Conservation (phyloP, 2,888 invertebrate species). For the Nipponacmea schrenckii region DNA sequence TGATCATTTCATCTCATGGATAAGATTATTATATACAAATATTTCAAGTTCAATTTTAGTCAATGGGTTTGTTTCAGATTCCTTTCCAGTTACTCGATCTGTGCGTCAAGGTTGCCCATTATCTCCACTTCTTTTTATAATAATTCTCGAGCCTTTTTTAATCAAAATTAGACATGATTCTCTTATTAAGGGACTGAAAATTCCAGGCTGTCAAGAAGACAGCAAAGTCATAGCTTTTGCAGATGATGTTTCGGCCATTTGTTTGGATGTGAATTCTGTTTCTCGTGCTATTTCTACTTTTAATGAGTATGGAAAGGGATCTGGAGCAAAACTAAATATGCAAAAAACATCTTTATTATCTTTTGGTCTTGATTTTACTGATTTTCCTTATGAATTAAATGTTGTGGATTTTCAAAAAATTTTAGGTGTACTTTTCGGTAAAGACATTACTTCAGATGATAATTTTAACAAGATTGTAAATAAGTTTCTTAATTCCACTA, state of each 20-base stretch:
- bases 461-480: neutral
- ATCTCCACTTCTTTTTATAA: slow-evolving; percentile 29
- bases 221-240: neutral
- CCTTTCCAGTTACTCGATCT: slow-evolving; percentile 26
- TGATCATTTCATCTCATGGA: neutral
- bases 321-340: no score
- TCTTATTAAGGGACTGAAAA: neutral
- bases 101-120: slow-evolving; percentile 35
- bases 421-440: neutral
- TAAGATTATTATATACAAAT: neutral
- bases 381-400: no score
- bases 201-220: neutral
- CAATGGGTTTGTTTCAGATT: slow-evolving; percentile 30
- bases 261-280: no score
- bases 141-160: slow-evolving; percentile 28
- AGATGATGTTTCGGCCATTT: no score
- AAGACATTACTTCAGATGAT: neutral
- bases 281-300: no score
- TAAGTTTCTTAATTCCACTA: neutral
- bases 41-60: slow-evolving; percentile 31
- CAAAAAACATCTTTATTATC: no score
- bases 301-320: no score
- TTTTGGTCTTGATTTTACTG: no score
- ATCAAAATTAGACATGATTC: neutral
- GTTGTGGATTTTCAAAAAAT: neutral